Conservation (phyloP, 2,888 invertebrate species). For the Sinodicranocentrus sp. region DNA sequence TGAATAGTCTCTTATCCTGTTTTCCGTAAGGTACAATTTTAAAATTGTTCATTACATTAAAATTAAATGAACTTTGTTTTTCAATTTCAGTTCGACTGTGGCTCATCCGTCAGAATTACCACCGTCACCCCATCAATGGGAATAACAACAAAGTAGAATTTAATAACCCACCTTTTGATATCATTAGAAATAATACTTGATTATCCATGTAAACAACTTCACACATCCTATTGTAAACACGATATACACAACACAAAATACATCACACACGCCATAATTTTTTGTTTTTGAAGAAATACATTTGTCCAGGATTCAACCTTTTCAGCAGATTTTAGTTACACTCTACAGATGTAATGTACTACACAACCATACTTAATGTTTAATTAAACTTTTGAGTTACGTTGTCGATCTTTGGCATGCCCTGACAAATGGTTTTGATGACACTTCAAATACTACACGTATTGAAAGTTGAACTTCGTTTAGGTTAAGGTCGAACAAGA, state of each 20-base stretch:
- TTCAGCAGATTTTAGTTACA: slow-evolving; percentile 30
- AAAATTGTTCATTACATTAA: too few species aligned
- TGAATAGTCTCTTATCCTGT: slow-evolving; percentile 79
- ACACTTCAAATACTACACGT: background rate
- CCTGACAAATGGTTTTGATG: too few species aligned
- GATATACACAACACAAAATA: slow-evolving; percentile 14
- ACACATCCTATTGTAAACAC: slow-evolving; percentile 43
- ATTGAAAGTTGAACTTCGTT: background rate
- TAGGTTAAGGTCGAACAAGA: slow-evolving; percentile 12
- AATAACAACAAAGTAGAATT: slow-evolving; percentile 82
- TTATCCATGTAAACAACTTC: slow-evolving; percentile 35
- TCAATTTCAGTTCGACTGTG: slow-evolving; percentile 90
- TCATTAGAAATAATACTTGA: slow-evolving; percentile 59
- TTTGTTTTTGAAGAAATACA: slow-evolving; percentile 25
- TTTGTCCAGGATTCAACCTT: slow-evolving; percentile 16
- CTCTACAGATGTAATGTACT: background rate
- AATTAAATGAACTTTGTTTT: slow-evolving; percentile 8
- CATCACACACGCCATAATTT: slow-evolving; percentile 31
- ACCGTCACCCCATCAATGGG: slow-evolving; percentile 99
- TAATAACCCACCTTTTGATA: slow-evolving; percentile 65
- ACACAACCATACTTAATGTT: background rate
- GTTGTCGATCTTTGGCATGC: too few species aligned
- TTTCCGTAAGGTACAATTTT: background rate
- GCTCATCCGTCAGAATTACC: slow-evolving; percentile 98
- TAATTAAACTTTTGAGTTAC: too few species aligned